Evolutionary conservation across 2,888 invertebrate genomes (phyloP).

Genomic region (Fragum sueziense): DNA sequence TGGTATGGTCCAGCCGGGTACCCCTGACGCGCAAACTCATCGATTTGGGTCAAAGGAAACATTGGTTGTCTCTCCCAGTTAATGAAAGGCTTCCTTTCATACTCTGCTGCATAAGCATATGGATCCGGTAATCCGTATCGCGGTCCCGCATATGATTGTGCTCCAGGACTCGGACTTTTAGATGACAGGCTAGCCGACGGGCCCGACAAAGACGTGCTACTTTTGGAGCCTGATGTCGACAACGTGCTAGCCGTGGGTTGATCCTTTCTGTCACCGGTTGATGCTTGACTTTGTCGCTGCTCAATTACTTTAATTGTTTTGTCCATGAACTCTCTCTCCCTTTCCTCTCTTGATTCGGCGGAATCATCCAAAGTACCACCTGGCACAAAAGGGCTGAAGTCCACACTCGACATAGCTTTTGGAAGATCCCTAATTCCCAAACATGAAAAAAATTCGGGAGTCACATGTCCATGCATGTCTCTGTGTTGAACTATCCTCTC

Average conservation of each 20-base stretch:
- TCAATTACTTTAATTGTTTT: neutral
- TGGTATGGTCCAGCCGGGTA: neutral
- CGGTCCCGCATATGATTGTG: neutral
- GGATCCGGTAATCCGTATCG: neutral
- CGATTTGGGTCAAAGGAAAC: neutral
- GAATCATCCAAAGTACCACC: neutral
- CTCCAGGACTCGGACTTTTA: neutral
- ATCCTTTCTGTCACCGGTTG: neutral
- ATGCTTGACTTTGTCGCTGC: neutral
- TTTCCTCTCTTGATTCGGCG: neutral
- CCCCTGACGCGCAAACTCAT: neutral
- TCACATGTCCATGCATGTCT: neutral
- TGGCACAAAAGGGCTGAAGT: neutral
- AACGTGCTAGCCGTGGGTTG: neutral
- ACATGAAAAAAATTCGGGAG: neutral
- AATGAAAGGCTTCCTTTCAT: neutral
- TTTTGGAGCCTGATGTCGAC: neutral
- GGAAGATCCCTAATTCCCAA: constrained; percentile 7
- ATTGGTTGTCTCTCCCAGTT: neutral
- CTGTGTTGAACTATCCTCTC: neutral
- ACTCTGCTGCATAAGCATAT: neutral
- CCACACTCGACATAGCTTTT: neutral
- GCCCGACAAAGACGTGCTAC: neutral
- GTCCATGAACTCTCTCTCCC: neutral
- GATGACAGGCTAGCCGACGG: neutral